A percentile compares a stretch with the other conserved stretches of the same genome.
These are phyloP conservation scores for Lamellibrachia luymesi DNA, from an alignment of 1,140 invertebrate genomes.

Conservation along the genomic window DNA sequence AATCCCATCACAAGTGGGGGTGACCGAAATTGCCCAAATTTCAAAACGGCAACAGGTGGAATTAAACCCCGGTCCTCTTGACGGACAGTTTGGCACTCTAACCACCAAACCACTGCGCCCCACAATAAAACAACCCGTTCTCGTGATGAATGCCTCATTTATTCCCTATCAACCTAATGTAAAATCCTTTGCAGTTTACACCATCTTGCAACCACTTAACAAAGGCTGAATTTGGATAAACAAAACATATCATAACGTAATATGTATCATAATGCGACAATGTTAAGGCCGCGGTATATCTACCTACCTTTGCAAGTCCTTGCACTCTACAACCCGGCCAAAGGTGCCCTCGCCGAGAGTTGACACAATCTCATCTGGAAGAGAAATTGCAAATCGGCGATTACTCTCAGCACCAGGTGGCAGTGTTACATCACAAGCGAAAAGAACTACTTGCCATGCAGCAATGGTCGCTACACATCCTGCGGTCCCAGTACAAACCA, in stretches of 20 bases:
- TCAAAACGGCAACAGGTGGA: too few relatives aligned
- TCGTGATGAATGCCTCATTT: neutral
- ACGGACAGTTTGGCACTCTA: neutral
- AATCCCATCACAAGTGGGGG: too few relatives aligned
- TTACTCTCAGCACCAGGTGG: neutral
- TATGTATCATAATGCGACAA: neutral
- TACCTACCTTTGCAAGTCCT: constrained; percentile 18
- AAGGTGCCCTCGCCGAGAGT: constrained; percentile 31
- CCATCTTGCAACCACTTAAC: neutral
- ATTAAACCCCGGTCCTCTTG: too few relatives aligned
- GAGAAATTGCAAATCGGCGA: neutral
- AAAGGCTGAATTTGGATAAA: neutral
- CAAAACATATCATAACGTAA: neutral
- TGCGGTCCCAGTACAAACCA: neutral
- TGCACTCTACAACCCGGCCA: constrained; percentile 28
- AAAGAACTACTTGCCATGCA: neutral
- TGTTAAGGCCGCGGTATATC: neutral
- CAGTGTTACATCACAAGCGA: neutral
- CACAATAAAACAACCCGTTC: neutral
- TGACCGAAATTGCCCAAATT: too few relatives aligned
- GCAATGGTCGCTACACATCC: neutral
- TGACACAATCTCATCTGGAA: constrained; percentile 26
- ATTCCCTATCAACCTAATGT: neutral
- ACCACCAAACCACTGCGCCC: neutral
- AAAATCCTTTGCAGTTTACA: neutral